Evolutionary conservation across 2,888 invertebrate genomes (phyloP).

Genomic region (Cryptus viduatorius): DNA sequence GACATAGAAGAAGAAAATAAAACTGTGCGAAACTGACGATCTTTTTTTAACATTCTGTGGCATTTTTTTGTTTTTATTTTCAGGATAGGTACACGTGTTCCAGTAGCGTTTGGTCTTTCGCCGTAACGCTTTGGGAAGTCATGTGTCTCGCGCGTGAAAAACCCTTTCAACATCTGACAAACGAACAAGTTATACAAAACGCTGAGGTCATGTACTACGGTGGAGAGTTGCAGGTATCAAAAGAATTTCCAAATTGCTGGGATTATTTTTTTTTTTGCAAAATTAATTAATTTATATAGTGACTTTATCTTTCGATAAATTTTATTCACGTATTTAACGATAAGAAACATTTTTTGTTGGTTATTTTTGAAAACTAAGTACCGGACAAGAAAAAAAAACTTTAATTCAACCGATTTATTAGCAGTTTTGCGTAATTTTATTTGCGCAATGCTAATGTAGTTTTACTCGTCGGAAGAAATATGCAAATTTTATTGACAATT

Average conservation of each 20-base stretch:
- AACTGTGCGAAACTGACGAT: neutral
- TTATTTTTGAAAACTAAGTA: neutral
- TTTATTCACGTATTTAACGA: too few relatives aligned
- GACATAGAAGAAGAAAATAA: too few relatives aligned
- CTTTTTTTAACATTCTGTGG: neutral
- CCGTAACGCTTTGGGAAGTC: slow-evolving; percentile 89
- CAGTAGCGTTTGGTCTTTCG: slow-evolving; percentile 89
- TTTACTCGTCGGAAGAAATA: neutral
- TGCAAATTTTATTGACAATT: neutral
- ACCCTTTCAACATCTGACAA: slow-evolving; percentile 87
- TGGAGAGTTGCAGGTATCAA: slow-evolving; percentile 87
- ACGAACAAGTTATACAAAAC: slow-evolving; percentile 88
- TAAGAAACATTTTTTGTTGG: too few relatives aligned
- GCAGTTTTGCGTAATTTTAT: too few relatives aligned
- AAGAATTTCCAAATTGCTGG: neutral
- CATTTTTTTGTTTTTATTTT: slow-evolving; percentile 70
- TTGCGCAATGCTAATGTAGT: too few relatives aligned
- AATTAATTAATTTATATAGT: too few relatives aligned
- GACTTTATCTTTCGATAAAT: too few relatives aligned
- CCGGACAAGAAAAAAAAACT: slow-evolving; percentile 19
- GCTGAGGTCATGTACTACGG: slow-evolving; percentile 89
- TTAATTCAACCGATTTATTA: neutral
- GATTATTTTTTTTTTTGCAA: too few relatives aligned
- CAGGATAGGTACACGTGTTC: slow-evolving; percentile 89
- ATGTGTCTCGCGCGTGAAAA: slow-evolving; percentile 87